phyloP scores from a whole-genome alignment of 2,797 vertebrate species.

The Xyrichtys novacula region DNA sequence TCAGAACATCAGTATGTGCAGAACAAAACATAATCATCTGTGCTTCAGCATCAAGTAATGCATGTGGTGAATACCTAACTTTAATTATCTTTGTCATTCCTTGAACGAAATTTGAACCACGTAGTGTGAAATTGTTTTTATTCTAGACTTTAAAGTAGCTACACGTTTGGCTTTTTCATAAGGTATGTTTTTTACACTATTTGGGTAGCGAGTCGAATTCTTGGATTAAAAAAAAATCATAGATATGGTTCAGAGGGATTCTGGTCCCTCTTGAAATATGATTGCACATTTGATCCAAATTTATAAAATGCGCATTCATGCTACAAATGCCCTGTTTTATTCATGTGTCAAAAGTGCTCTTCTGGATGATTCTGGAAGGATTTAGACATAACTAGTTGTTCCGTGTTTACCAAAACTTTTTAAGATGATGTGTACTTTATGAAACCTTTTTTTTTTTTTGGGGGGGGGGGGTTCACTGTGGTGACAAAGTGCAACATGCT shows the following conservation, averaged over 20 bases:
- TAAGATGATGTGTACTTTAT: not conserved
- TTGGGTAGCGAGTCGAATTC: no score
- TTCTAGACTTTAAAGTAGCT: not conserved
- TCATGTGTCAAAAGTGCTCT: conserved; percentile 16
- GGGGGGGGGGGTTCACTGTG: not conserved
- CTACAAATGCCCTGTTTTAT: conserved; percentile 46
- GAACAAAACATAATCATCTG: conserved; percentile 3
- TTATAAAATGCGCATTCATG: conserved; percentile 55
- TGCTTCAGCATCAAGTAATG: not conserved
- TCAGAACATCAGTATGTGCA: conserved; percentile 5
- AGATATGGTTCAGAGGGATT: no score
- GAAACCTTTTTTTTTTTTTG: no score
- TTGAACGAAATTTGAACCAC: not conserved
- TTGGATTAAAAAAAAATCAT: no score
- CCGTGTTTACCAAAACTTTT: not conserved
- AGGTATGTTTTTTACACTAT: no score
- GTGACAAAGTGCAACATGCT: not conserved
- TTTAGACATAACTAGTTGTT: not conserved
- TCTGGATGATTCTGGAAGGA: conserved; percentile 31
- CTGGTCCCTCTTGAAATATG: no score
- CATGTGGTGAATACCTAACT: not conserved
- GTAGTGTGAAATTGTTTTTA: not conserved
- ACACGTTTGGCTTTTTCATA: not conserved
- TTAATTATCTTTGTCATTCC: not conserved
- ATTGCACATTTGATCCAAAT: no score